Conservation (phyloP, 2,113 vertebrate species). For the Galemys pyrenaicus region DNA sequence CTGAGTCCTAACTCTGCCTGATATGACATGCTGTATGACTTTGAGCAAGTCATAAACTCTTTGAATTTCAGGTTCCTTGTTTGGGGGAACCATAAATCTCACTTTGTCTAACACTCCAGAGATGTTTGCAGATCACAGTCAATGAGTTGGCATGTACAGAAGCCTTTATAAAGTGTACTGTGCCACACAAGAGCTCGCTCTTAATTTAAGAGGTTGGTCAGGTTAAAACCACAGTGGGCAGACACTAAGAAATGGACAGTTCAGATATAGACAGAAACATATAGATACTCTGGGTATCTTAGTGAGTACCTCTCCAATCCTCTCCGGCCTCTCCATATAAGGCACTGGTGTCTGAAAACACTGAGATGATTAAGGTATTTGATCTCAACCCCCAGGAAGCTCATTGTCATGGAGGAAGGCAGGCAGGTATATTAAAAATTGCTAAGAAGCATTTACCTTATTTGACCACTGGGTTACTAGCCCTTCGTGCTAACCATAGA, state of each 20-base stretch:
- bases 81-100: neutral
- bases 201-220: neutral
- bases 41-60: neutral
- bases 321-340: neutral
- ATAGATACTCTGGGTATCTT: neutral
- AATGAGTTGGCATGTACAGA: neutral
- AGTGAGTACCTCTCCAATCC: neutral
- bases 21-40: neutral
- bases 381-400: neutral
- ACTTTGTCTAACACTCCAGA: neutral
- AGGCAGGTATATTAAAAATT: neutral
- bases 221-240: neutral
- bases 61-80: neutral
- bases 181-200: neutral
- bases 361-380: neutral
- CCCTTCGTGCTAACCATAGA: neutral
- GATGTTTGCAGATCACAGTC: conserved; percentile 32
- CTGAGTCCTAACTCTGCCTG: neutral
- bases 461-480: neutral
- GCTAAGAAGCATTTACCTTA: neutral
- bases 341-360: neutral
- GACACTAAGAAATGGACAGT: neutral
- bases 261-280: neutral
- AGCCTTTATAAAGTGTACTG: neutral
- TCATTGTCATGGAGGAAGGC: neutral